Base-by-base conservation (phyloP, 2,113 vertebrate species). In the Poicephalus gulielmi region DNA sequence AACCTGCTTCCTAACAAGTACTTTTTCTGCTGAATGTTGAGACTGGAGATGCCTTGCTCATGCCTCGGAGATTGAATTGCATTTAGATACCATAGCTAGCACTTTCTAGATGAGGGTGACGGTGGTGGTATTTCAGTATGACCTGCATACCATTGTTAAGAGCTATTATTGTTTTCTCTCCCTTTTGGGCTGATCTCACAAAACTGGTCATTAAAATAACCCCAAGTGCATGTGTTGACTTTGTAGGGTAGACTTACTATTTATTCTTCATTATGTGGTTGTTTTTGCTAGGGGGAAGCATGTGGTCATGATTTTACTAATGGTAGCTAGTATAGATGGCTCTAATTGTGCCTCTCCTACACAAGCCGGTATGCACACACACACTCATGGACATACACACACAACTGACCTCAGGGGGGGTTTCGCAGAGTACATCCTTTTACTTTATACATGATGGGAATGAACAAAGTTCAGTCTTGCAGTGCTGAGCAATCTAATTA, bases 121-220 rank as follows among this genome's bases (percentile, higher is more conserved):
- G 35, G 17, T 39, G 57, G 31, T 28, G n/a, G 8, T 68, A 15
- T 52, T 86, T 85, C 63, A 70, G 53, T 57, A 31, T 24, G 19
- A 57, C 66, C 67, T 82, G 35, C 64, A 39, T 67, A n/a, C 33
- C 24, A 12, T 1, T 82, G 17, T 50, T 78, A 78, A 80, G 31
- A 71, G 33, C 46, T 85, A 25, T 33, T 88, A 52, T 20, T 91
- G 49, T 66, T 93, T 93, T 68, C 19, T 71, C 44, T 44, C 30
- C 17, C 50, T 78, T 81, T 76, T 52, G 24, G 43, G 59, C 17
- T 53, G 31, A n/a, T 87, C 66, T 82, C 28, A 94, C 31, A n/a
- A 80, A 95, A 76, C 30, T 30, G 46, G 46, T 47, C 17, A 50
- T 90, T 76, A 92, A 90, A 86, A 94, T 71, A 96, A 37, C 47